A percentile compares a stretch with the other conserved stretches of the same genome.
Conservation (phyloP, 2,113 vertebrate species). For the Mungos mungo region DNA sequence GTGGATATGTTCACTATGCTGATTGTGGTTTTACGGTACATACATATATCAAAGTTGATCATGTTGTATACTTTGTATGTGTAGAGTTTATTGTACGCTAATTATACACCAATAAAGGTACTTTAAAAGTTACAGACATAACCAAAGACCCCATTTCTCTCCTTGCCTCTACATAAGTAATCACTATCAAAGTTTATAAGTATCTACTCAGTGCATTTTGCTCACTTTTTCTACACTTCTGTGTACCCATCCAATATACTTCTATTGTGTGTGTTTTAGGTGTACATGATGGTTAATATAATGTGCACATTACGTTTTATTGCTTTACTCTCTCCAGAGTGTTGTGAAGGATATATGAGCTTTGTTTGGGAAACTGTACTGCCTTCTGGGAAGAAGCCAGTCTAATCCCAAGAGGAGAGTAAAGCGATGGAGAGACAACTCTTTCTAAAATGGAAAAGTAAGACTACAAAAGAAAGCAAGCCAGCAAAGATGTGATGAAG, state of each 20-base stretch:
- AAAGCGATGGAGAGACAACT: not conserved
- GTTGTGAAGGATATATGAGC: slow-evolving; percentile 26
- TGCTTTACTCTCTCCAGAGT: slow-evolving; percentile 12
- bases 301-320: not conserved
- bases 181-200: not conserved
- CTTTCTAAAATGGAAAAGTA: not conserved
- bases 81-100: not conserved
- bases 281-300: not conserved
- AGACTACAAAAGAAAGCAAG: not conserved
- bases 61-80: not conserved
- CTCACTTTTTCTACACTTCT: not conserved
- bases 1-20: not conserved
- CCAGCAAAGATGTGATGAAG: not conserved
- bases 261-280: not conserved
- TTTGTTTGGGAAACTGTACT: not conserved
- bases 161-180: not conserved
- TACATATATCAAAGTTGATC: not conserved
- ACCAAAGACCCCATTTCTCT: not conserved
- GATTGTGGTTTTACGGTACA: not conserved
- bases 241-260: not conserved
- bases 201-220: not conserved
- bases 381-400: not conserved
- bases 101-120: not conserved
- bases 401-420: not conserved
- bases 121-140: not conserved